A percentile compares a stretch with the other conserved stretches of the same genome.
Conservation (phyloP, 53 echinoderm and acorn worm species). For the Holothuria scabra region DNA sequence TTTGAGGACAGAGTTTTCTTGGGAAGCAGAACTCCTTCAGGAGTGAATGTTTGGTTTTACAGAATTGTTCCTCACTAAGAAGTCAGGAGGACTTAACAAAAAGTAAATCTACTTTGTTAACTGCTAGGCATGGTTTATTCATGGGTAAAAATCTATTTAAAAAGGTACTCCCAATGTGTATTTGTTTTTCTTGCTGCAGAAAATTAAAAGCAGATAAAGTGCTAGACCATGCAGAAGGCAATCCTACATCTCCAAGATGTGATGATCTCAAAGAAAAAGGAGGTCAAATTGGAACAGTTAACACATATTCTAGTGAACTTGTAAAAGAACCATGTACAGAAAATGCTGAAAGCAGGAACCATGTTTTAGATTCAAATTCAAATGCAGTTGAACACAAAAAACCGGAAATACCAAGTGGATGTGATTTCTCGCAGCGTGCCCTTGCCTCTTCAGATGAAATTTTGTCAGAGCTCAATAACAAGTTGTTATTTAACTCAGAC, state of each 20-base stretch:
- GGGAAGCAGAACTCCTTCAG: too few relatives aligned
- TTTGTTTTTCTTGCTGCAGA: background rate
- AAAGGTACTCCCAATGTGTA: too few relatives aligned
- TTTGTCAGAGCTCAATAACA: background rate
- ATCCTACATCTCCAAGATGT: background rate
- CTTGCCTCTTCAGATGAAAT: background rate
- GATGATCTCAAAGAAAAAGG: background rate
- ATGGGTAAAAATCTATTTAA: too few relatives aligned
- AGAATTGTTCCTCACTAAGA: too few relatives aligned
- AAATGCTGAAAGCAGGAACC: background rate
- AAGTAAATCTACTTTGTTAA: too few relatives aligned
- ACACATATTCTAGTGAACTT: background rate
- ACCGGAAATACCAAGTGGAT: background rate
- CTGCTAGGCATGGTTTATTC: too few relatives aligned
- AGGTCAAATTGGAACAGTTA: background rate
- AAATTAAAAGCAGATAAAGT: conserved; percentile 35
- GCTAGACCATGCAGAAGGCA: conserved; percentile 19
- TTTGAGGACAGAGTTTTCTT: too few relatives aligned
- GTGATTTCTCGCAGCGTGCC: background rate
- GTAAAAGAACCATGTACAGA: too few relatives aligned
- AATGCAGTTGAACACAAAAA: background rate
- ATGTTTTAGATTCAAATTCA: background rate
- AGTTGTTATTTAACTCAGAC: background rate
- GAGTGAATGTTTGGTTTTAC: too few relatives aligned
- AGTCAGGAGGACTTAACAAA: too few relatives aligned